Evolutionary conservation across 2,797 vertebrate genomes (phyloP).

Genomic region (Benthosema pterotum): DNA sequence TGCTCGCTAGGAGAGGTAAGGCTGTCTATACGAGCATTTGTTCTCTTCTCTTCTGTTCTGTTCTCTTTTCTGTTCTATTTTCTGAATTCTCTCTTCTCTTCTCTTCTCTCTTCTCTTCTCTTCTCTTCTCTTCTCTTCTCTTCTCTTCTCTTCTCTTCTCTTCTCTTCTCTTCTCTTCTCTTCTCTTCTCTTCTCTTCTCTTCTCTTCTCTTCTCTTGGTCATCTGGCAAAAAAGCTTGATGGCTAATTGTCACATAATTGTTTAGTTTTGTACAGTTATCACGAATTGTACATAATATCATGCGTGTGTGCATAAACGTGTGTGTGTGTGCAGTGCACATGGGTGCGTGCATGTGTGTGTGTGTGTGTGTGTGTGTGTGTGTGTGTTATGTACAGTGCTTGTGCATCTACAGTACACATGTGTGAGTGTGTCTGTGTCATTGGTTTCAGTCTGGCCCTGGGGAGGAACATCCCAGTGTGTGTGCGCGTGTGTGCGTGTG

Average conservation of each 20-base stretch:
- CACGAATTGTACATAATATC: too few relatives aligned
- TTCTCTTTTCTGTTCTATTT: conserved; percentile 6
- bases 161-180: too few relatives aligned
- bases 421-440: conserved; percentile 32
- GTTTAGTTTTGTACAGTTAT: too few relatives aligned
- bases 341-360: conserved; percentile 14
- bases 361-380: not conserved
- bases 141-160: too few relatives aligned
- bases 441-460: not conserved
- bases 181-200: too few relatives aligned
- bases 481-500: conserved; percentile 50
- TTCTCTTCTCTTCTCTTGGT: too few relatives aligned
- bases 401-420: not conserved
- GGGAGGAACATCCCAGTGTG: not conserved
- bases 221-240: too few relatives aligned
- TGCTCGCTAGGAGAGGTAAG: conserved; percentile 27
- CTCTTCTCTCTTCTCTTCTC: conserved; percentile 4
- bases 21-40: not conserved
- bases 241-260: too few relatives aligned
- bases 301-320: conserved; percentile 43
- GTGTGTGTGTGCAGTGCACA: conserved; percentile 19
- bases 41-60: not conserved
- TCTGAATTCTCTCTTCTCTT: conserved; percentile 2
- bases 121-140: not conserved
- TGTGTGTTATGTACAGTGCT: too few relatives aligned